Evolutionary conservation across 1,140 invertebrate species (phyloP), one percentile per base, ranked within the genome.

Genomic region (Meloidogyne hapla): DNA sequence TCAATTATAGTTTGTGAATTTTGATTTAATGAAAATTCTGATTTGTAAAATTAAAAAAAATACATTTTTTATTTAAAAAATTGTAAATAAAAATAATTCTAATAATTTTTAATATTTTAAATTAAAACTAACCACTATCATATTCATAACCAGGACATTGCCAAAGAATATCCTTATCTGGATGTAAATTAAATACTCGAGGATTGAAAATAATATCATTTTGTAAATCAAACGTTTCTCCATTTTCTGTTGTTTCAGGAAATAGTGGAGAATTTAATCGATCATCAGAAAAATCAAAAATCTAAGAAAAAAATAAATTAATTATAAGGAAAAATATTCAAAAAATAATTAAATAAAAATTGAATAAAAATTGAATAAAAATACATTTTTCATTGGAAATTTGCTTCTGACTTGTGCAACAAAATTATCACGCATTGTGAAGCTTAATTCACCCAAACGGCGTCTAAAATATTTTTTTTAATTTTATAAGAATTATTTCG

Each of bases 81-180:
- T 28, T 9, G n/a, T n/a, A 26, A 28, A n/a, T 21, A 2, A 42
- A 5, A 21, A 40, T 4, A 67, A n/a, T 68, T 9, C 4, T 38
- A 73, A 33, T 23, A 12, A 26, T 10, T 2, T 4, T 42, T 42
- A 12, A 78, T 70, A 6, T 45, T 18, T 13, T 25, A 25, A 28
- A 79, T 80, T 38, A 15, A 77, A 6, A 72, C 67, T 38, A 38
- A 84, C 82, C 78, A 70, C 23, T 56, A n/a, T 86, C 85, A 21
- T 74, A 69, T 61, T 86, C 85, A 66, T 86, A 86, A 13, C 85
- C 85, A 5, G 85, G 85, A 38, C 80, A 82, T 56, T 87, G 85
- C 84, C 85, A 86, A 10, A 86, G 71, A 13, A 81, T 79, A 13
- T 87, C 81, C 12, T 21, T 63, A 61, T 86, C 85, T 40, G 79